Evolutionary conservation across 2,888 invertebrate species (phyloP), one percentile per base, ranked within the genome.

Genomic region (Drosophila mulleri): DNA sequence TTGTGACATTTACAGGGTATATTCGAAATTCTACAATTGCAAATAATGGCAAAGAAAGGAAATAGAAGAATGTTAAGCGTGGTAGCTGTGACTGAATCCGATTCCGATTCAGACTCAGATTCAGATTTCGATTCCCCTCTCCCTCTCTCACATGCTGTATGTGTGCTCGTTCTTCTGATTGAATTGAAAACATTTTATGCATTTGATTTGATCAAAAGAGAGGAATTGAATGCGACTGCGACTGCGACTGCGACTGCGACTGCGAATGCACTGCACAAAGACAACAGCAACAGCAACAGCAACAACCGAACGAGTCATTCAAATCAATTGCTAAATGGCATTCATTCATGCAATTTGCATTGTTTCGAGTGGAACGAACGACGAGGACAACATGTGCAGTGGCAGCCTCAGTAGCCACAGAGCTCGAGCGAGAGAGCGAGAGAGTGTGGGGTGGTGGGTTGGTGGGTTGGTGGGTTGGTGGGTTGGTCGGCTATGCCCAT

Each of bases 281-380:
- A 37, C 37, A 16, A 37, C 42, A 18, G 18, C 75, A 72, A 61
- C 61, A 48, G 62, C 26, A 72, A 61, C 61, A 50, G 57, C 62
- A 50, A 37, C 56, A 60, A 54, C 70, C 62, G 47, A 68, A 52
- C 53, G 20, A 59, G 68, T 62, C 75, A 80, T 75, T 77, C 73
- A 74, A 82, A 78, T 73, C 72, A 80, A 86, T 87, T 87, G 79
- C 75, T 82, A 89, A 89, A 79, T 78, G 77, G 79, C 80, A 87
- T 87, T 88, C 84, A 87, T 87, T 85, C 88, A 90, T 86, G 82
- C 88, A 89, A 88, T 83, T 87, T 90, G 75, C 82, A 86, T 85
- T 88, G 89, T 88, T 81, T 73, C 20, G 58, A 59, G 45, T 42
- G 45, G 63, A 39, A 64, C 71, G 72, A 68, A 64, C 71, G 72